Percentiles rank a stretch among this genome's conserved stretches.
These are phyloP conservation scores for Ypsolopha scabrella DNA, from an alignment of 2,888 invertebrate species.

Conservation along the genomic window DNA sequence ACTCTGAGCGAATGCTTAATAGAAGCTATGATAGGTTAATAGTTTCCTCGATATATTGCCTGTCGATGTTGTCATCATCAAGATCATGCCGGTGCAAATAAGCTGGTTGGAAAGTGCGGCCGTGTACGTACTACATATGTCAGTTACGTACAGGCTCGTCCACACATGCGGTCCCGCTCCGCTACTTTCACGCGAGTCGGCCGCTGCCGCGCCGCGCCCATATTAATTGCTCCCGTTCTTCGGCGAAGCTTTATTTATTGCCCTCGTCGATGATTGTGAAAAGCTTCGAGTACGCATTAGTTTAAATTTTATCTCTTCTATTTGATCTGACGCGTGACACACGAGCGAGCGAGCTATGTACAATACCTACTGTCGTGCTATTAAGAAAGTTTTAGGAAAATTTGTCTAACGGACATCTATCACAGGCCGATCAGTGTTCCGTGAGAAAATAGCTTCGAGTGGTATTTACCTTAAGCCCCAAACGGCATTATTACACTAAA, in stretches of 20 bases:
- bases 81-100: background rate
- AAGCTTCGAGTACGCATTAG: constrained; percentile 63
- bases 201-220: constrained; percentile 66
- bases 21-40: constrained; percentile 2
- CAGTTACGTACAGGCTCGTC: constrained; percentile 20
- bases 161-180: constrained; percentile 21
- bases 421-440: constrained; percentile 19
- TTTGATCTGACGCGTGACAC: constrained; percentile 60
- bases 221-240: constrained; percentile 70
- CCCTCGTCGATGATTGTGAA: constrained; percentile 62
- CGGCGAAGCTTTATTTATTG: constrained; percentile 67
- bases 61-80: background rate
- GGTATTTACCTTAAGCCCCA: constrained; percentile 42
- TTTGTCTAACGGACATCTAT: constrained; percentile 25
- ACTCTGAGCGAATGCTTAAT: background rate
- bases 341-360: constrained; percentile 16
- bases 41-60: constrained; percentile 1
- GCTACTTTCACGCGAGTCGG: constrained; percentile 62
- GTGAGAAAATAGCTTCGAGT: constrained; percentile 44
- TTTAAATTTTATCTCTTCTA: constrained; percentile 58
- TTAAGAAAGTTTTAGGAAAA: constrained; percentile 13
- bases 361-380: background rate
- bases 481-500: constrained; percentile 42
- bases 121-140: constrained; percentile 11
- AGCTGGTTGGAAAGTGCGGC: constrained; percentile 4